Evolutionary conservation across 2,113 vertebrate genomes (phyloP).

Genomic region (Pseudopodoces humilis): DNA sequence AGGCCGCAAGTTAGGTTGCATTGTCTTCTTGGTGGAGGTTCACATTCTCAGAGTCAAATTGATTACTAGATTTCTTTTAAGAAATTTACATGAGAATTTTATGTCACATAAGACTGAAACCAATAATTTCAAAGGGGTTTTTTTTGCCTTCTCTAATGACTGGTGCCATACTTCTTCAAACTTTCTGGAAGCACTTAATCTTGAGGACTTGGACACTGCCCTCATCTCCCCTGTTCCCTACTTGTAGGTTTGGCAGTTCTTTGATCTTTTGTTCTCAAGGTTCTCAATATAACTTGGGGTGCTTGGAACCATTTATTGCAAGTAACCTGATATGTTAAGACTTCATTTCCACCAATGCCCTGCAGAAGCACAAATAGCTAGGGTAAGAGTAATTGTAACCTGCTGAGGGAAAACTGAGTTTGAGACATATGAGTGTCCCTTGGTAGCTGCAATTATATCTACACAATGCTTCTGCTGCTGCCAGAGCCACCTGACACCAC

Average conservation of each 20-base stretch:
- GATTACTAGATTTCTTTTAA: not conserved
- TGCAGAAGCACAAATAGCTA: not conserved
- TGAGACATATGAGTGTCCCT: not conserved
- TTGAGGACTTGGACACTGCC: not conserved
- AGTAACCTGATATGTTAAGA: not conserved
- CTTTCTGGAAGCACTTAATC: not conserved
- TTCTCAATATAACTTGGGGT: not conserved
- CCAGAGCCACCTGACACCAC: not conserved
- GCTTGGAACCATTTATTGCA: not conserved
- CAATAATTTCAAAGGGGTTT: not conserved
- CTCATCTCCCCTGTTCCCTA: not conserved
- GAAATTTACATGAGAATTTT: not conserved
- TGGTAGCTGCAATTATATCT: conserved; percentile 9
- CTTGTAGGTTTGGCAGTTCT: not conserved
- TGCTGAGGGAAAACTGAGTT: conserved; percentile 7
- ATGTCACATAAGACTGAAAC: not conserved
- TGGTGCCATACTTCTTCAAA: not conserved
- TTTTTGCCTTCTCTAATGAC: not conserved
- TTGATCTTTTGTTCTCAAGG: not conserved
- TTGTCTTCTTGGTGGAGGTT: not conserved
- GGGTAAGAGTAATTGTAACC: not conserved
- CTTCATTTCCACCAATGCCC: not conserved
- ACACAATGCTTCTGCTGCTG: not conserved
- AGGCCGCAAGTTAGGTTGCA: not conserved
- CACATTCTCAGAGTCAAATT: not conserved